Base-by-base conservation (phyloP, 2,113 vertebrate species). In the Dasyornis broadbenti region DNA sequence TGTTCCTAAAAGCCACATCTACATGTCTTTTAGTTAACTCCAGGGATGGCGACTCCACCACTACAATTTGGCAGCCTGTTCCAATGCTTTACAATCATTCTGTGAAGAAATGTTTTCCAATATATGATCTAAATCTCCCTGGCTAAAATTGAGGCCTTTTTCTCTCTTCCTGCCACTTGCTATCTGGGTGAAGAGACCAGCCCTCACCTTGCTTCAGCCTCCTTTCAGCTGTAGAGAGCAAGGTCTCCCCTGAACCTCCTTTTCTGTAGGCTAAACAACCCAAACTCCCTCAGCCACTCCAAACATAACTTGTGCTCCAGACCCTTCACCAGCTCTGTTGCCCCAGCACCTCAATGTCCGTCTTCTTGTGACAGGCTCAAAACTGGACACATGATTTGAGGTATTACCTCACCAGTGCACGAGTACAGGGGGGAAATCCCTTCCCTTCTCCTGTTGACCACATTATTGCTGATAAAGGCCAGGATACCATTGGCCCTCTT, bases 251-350 rank as follows among this genome's bases (percentile, higher is more conserved):
- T 4, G 7, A 47, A 21, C 45, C 30, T 60, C 30, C 13, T 81
- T 40, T 76, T 40, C 33, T 82, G 14, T 47, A 31, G 63, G 17
- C 1, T 22, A 13, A 61, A 47, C 1, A 15, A 10, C 7, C 5
- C 21, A 9, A 39, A 4, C 24, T 68, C 28, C 16, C 4, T 82
- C 40, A 68, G 11, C 30, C 7, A 5, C 30, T 47, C 17, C 33
- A 45, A 24, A 42, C 6, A n/a, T 7, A 33, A 53, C 11, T 14
- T 66, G 39, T 68, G 20, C 24, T 61, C 30, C n/a, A 76, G 16
- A 54, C 11, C 1, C 21, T 69, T 69, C 9, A 13, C 9, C 14
- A 18, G 11, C 9, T 40, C n/a, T 0, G 0, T 14, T 53, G 17
- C 16, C 28, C 16, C n/a, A 61, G 40, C 7, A 54, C 31, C 54